Conservation (phyloP, 2,797 vertebrate species). For the Gouania willdenowi region DNA sequence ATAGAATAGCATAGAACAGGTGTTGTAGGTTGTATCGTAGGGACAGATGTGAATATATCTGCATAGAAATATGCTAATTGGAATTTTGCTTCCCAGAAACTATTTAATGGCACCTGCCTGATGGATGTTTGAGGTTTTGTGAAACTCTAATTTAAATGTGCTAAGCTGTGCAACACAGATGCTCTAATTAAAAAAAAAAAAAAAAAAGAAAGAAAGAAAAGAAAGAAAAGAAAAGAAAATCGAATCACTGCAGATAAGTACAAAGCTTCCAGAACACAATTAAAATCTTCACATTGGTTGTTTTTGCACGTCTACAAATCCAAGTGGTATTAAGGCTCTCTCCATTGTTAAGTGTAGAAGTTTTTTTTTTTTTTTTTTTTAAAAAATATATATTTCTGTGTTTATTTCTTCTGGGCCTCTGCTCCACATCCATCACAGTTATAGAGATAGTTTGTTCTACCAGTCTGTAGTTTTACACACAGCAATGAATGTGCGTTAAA, state of each 20-base stretch:
- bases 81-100: neutral
- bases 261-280: conserved; percentile 32
- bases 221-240: too few relatives aligned
- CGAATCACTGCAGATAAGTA: conserved; percentile 25
- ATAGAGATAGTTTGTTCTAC: conserved; percentile 29
- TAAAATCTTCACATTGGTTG: conserved; percentile 27
- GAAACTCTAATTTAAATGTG: conserved; percentile 23
- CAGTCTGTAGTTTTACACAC: too few relatives aligned
- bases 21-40: too few relatives aligned
- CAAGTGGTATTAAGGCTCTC: conserved; percentile 17
- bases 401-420: conserved; percentile 23
- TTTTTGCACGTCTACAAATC: conserved; percentile 34
- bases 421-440: conserved; percentile 19
- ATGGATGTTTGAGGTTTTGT: conserved; percentile 15
- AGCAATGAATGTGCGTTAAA: too few relatives aligned
- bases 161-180: neutral
- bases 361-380: conserved; percentile 51
- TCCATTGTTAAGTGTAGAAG: conserved; percentile 11
- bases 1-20: too few relatives aligned
- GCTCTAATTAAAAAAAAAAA: too few relatives aligned
- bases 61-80: neutral
- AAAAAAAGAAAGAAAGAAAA: too few relatives aligned
- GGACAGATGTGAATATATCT: too few relatives aligned
- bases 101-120: conserved; percentile 15
- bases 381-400: conserved; percentile 64